Conservation (phyloP, 2,113 vertebrate species). For the Fregata magnificens region DNA sequence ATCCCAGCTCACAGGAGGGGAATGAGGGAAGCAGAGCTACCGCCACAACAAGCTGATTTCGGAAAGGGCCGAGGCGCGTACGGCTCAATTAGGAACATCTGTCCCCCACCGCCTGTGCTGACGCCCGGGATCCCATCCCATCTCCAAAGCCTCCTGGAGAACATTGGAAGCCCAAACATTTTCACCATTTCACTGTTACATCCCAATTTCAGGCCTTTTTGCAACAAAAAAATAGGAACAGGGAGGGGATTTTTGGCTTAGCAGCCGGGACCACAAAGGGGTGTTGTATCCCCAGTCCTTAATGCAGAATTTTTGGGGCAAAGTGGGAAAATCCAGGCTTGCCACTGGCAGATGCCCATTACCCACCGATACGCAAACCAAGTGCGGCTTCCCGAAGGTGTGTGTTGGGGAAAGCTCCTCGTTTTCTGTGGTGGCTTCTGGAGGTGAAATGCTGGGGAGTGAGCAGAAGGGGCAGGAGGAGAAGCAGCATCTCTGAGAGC, state of each 20-base stretch:
- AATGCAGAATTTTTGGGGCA: background rate
- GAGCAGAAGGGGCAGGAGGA: background rate
- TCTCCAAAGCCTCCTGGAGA: background rate
- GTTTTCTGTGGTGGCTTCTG: background rate
- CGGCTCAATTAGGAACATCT: background rate
- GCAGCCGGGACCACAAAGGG: background rate
- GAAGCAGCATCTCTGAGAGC: background rate
- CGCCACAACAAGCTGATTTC: accelerated
- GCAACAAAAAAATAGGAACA: background rate
- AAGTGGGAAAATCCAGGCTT: background rate
- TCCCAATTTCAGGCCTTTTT: background rate
- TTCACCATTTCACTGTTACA: background rate
- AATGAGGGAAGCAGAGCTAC: background rate
- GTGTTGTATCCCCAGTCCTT: background rate
- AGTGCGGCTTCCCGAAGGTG: accelerated
- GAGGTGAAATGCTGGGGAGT: background rate
- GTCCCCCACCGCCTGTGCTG: background rate
- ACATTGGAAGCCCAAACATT: background rate
- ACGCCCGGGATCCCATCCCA: background rate
- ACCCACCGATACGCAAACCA: background rate
- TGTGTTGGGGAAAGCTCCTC: accelerated
- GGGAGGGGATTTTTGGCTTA: background rate
- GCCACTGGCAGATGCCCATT: background rate
- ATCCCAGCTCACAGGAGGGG: background rate
- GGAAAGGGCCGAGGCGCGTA: background rate